Evolutionary conservation across 2,888 invertebrate genomes (phyloP), one percentile per base, ranked within the genome.

Genomic region (Mesochorus sp.): DNA sequence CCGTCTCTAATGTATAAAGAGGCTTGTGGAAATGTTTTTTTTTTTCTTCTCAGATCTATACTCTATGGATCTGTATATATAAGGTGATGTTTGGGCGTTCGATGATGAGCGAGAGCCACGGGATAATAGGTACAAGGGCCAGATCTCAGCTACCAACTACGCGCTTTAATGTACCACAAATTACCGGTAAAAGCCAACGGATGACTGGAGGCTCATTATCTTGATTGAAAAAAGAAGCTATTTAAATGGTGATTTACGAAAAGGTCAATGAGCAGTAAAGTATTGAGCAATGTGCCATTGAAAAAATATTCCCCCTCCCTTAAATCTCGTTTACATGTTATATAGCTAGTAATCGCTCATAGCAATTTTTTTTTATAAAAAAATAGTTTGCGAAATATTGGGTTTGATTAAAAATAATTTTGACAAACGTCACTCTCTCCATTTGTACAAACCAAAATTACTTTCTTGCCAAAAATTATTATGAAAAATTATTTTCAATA

Each of bases 41-140:
- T 17, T 31, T 34, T 53, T 17, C 31, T 31, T 31, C 31, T 31
- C 2, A n/a, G n/a, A n/a, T 31, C 31, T 31, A n/a, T 8, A n/a
- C n/a, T 31, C 8, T 17, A 6, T 3, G 53, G 4, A 53, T 14
- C 8, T 28, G 28, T 8, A 24, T 24, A 10, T 28, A 51, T 31
- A 17, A 53, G n/a, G 8, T 10, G 53, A 31, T 53, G 14, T 53
- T 53, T 21, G 49, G 31, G 19, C 19, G 26, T 37, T 24, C 5
- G 57, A 70, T 49, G 59, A 59, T 49, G 70, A 59, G 59, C 39
- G 34, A 42, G 42, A 42, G 42, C 28, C 21, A 26, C 14, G 28
- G 39, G 6, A 39, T 49, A 66, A 59, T 12, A 17, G 26, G n/a
- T n/a, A n/a, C 19, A 80, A 84, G 82, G 82, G 85, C 83, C 84